Base-by-base conservation (phyloP, 1,140 invertebrate species). In the Drosophila elegans region DNA sequence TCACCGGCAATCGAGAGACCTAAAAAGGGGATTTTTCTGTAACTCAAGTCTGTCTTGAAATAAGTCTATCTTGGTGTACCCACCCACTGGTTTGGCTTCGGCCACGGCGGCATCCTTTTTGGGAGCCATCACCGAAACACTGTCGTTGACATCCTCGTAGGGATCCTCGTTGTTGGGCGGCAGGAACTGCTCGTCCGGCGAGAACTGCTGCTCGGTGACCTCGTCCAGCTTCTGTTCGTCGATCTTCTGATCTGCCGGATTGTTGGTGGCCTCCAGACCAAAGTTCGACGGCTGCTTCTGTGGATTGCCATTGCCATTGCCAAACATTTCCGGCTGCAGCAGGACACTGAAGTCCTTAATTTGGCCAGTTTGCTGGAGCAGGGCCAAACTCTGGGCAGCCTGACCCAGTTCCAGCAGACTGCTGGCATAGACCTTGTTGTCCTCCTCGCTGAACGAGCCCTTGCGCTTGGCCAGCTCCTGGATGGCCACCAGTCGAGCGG, bases 71-170 rank as follows among this genome's bases (percentile, higher is more conserved):
- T n/a, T 10, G 16, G 3, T 10, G 3, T 0, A 67, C 90, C 69
- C 29, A 92, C 95, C 95, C 38, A 96, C 93, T 54, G 95, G 95
- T 83, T 95, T 95, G 2, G 95, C 95, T 91, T 96, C 95, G 52
- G 95, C 95, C 41, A 96, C 94, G 0, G 94, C 94, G 9, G 94
- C 93, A 60, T 94, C 93, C 12, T 94, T 93, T 7, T 94, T 92
- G 11, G 93, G 93, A 7, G 93, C 92, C 56, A 93, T 93, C 9
- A 94, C 92, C 11, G 93, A 84, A 3, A 93, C 93, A 6, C 81
- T 81, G 27, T 94, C 93, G 13, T 88, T 80, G 2, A 91, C 88
- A 68, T 92, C 91, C 56, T 92, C 91, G 45, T 91, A 92, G 57
- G 86, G 90, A 82, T 92, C 90, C 5, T 92, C 91, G 44, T 21